Evolutionary conservation across 2,888 invertebrate genomes (phyloP).

Genomic region (Synergus japonicus): DNA sequence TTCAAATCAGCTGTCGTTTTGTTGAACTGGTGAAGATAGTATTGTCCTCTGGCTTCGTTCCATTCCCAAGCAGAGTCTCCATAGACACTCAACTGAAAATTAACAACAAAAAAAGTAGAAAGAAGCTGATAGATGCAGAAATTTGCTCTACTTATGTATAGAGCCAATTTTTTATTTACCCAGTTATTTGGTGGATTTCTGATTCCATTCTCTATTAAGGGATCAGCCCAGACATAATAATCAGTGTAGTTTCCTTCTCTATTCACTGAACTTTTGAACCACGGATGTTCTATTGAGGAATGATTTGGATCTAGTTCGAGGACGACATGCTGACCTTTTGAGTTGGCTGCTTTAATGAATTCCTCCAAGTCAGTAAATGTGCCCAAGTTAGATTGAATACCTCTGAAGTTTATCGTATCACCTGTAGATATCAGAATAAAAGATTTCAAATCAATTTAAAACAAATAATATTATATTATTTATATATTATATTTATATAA

Average conservation of each 20-base stretch:
- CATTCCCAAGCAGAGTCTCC: constrained; percentile 86
- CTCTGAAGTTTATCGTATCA: constrained; percentile 76
- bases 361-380: constrained; percentile 77
- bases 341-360: constrained; percentile 79
- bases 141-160: constrained; percentile 7
- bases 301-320: constrained; percentile 88
- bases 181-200: constrained; percentile 84
- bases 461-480: not conserved
- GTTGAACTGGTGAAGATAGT: constrained; percentile 88
- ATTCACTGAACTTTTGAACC: constrained; percentile 85
- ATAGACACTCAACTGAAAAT: constrained; percentile 77
- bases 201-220: constrained; percentile 70
- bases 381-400: constrained; percentile 78
- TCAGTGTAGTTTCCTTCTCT: constrained; percentile 81
- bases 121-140: constrained; percentile 43
- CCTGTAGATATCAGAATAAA: constrained; percentile 68
- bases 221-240: constrained; percentile 88
- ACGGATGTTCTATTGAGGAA: constrained; percentile 83
- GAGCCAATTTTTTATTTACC: constrained; percentile 68
- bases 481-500: too few species aligned
- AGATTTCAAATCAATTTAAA: constrained; percentile 30
- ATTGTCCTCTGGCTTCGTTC: constrained; percentile 82
- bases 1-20: constrained; percentile 88
- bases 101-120: constrained; percentile 33
- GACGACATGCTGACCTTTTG: constrained; percentile 81